Percentiles rank a stretch among this genome's conserved stretches.
Evolutionary conservation across 2,888 invertebrate genomes (phyloP).

Genomic region (Cephonodes hylas): DNA sequence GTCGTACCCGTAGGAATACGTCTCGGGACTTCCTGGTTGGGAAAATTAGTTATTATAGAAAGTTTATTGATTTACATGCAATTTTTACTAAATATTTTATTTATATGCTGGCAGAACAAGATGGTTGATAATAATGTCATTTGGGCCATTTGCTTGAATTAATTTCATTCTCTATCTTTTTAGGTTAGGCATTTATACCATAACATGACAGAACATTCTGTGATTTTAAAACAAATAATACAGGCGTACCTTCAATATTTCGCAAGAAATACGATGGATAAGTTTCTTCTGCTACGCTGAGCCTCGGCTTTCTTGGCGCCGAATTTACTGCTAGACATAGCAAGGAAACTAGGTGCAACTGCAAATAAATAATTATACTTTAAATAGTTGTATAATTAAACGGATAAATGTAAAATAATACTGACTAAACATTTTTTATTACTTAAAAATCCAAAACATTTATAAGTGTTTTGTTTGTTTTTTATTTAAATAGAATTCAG

Average conservation of each 20-base stretch:
- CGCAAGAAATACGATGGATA: constrained; percentile 52
- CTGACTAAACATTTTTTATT: not conserved
- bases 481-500: too few relatives aligned
- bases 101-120: too few relatives aligned
- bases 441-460: too few relatives aligned
- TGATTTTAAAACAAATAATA: not conserved
- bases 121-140: too few relatives aligned
- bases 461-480: too few relatives aligned
- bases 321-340: constrained; percentile 30
- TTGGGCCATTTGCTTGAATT: too few relatives aligned
- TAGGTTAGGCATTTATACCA: too few relatives aligned
- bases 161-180: too few relatives aligned
- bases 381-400: not conserved
- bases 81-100: not conserved
- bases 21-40: constrained; percentile 74
- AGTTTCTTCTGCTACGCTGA: constrained; percentile 52
- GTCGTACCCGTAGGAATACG: constrained; percentile 88
- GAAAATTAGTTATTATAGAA: not conserved
- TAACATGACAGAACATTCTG: too few relatives aligned
- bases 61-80: not conserved
- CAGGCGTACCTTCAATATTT: constrained; percentile 54
- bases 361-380: constrained; percentile 19
- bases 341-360: constrained; percentile 38
- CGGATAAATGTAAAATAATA: too few relatives aligned
- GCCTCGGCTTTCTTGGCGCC: constrained; percentile 51